A percentile compares a stretch with the other conserved stretches of the same genome.
These are phyloP conservation scores for Drosophila mulleri DNA, from an alignment of 2,888 invertebrate genomes.

Conservation along the genomic window DNA sequence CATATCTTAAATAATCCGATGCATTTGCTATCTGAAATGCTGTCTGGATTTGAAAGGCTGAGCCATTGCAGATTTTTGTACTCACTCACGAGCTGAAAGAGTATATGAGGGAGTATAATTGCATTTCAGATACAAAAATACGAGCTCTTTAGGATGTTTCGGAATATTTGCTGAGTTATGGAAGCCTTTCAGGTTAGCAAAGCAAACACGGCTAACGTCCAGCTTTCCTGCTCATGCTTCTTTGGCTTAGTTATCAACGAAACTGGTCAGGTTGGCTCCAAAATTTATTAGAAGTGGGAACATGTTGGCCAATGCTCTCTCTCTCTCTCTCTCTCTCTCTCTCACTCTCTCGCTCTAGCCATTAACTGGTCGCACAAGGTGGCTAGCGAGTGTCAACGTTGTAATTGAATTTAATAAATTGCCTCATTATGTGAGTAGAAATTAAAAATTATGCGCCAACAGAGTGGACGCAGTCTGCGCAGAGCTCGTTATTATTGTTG, in stretches of 20 bases:
- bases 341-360: background rate
- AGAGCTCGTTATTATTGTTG: slow-evolving; percentile 37
- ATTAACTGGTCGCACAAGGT: slow-evolving; percentile 10
- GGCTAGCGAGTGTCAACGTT: slow-evolving; percentile 82
- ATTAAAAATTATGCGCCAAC: slow-evolving; percentile 70
- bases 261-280: slow-evolving; percentile 1
- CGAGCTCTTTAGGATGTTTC: too few species aligned
- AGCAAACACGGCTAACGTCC: background rate
- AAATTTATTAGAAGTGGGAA: background rate
- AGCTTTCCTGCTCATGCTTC: background rate
- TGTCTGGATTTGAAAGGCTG: too few species aligned
- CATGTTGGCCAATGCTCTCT: slow-evolving; percentile 2
- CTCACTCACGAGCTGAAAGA: too few species aligned
- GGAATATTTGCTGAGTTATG: too few species aligned
- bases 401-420: slow-evolving; percentile 85
- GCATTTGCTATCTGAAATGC: too few species aligned
- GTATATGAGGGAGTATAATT: too few species aligned
- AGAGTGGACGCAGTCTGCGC: slow-evolving; percentile 39
- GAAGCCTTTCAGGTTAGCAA: background rate
- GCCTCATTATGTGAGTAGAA: slow-evolving; percentile 83
- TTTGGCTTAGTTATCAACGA: background rate
- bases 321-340: too few species aligned
- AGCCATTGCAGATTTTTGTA: too few species aligned
- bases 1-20: too few species aligned
- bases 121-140: too few species aligned